Base-by-base conservation (phyloP, 2,888 invertebrate species). In the Tachina lurida region DNA sequence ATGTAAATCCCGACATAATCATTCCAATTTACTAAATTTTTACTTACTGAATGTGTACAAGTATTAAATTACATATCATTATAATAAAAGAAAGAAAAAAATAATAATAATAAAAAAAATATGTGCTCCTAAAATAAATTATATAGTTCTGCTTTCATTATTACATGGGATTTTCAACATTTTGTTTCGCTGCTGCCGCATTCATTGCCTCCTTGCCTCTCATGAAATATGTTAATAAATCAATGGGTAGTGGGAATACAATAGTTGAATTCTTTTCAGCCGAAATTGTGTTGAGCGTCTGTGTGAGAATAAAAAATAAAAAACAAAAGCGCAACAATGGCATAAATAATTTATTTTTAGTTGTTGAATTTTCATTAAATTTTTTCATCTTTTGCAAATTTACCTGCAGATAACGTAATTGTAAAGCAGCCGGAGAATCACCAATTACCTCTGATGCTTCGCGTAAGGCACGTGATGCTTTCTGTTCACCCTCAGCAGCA, bases 211-310 rank as follows among this genome's bases (percentile, higher is more conserved):
- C 87, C 76, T 85, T 88, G 84, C 86, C 94, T 89, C 94, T 95
- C 91, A 96, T 93, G 90, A 96, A 96, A 92, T 96, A 96, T 2
- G 96, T 95, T 13, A 97, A 90, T 88, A 97, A 93, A 90, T 97
- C 96, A 84, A 94, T 94, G 2, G 97, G 97, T 88, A 97, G 93
- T 12, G 98, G 98, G 93, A 98, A 98, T 67, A 98, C 96, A 90
- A 98, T 98, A 5, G 98, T 98, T 8, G 98, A 98, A 92, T 98
- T 98, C 94, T 98, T 98, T 94, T 98, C 98, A 15, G 98, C 97
- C 45, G 98, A 97, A 90, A 98, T 98, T 68, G 97, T 97, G 93
- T 97, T 98, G 90, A 98, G 93, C 0, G 98, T 98, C 96, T 98
- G 95, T 19, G n/a, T 54, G 7, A 19, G 15, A 47, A 15, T 62